phyloP scores from a whole-genome alignment of 2,888 invertebrate species.

The Acanthosepion esculentum region DNA sequence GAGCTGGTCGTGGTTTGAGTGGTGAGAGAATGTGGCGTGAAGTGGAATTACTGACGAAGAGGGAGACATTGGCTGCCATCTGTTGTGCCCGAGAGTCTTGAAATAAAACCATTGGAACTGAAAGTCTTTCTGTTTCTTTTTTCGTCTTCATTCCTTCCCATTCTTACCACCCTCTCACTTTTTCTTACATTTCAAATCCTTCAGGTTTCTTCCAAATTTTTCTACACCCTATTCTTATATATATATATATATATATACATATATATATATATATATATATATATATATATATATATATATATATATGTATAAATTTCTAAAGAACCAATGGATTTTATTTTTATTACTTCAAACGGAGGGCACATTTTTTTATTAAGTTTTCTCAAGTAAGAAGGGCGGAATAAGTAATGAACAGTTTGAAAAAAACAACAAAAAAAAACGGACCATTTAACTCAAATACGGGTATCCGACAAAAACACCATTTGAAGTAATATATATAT shows the following conservation, averaged over 20 bases:
- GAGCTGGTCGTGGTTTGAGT: neutral
- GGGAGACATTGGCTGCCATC: neutral
- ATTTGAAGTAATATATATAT: too few species aligned
- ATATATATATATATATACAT: too few species aligned
- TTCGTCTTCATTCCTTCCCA: neutral
- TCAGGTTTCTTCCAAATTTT: neutral
- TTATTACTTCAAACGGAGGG: too few species aligned
- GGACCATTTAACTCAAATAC: too few species aligned
- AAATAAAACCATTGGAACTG: neutral
- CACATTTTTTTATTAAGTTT: too few species aligned
- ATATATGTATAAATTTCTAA: neutral
- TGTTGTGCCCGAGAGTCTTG: neutral
- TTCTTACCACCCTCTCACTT: neutral
- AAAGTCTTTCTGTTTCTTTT: neutral
- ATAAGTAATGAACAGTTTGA: too few species aligned
- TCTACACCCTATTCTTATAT: too few species aligned
- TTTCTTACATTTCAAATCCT: neutral
- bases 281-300: conserved; percentile 33
- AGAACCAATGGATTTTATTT: too few species aligned
- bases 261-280: neutral
- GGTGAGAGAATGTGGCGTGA: neutral
- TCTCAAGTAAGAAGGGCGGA: too few species aligned
- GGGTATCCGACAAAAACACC: too few species aligned
- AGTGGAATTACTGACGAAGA: neutral
- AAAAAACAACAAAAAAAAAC: too few species aligned